Conservation (phyloP, 2,797 vertebrate species). For the Gadopsis bispinosus region DNA sequence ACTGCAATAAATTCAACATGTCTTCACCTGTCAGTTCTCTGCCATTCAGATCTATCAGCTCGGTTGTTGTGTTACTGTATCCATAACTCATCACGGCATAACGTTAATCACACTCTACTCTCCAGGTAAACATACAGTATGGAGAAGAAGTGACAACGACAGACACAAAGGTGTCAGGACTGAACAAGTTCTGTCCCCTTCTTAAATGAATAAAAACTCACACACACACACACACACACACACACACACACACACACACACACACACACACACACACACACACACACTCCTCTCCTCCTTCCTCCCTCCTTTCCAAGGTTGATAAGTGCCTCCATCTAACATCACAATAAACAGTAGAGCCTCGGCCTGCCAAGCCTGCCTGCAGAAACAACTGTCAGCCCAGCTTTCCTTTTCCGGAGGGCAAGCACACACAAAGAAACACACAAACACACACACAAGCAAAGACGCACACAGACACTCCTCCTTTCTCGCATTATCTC, state of each 20-base stretch:
- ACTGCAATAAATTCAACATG: too few relatives aligned
- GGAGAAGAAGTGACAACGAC: too few relatives aligned
- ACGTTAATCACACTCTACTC: too few relatives aligned
- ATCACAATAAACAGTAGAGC: conserved; percentile 89
- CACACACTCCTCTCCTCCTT: conserved; percentile 28
- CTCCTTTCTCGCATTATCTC: neutral
- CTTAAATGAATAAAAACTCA: conserved; percentile 1
- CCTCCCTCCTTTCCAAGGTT: conserved; percentile 45
- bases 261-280: conserved; percentile 27
- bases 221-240: conserved; percentile 27
- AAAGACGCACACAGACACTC: neutral
- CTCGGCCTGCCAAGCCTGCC: conserved; percentile 85
- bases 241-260: conserved; percentile 23
- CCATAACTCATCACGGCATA: too few relatives aligned
- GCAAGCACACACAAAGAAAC: conserved; percentile 38
- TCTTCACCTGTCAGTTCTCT: too few relatives aligned
- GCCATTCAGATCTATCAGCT: too few relatives aligned
- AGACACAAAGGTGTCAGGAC: neutral
- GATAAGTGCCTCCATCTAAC: conserved; percentile 69
- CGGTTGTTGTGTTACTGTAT: too few relatives aligned
- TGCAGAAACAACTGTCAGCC: conserved; percentile 71
- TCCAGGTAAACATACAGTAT: too few relatives aligned
- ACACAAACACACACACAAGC: conserved; percentile 17
- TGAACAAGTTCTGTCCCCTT: neutral
- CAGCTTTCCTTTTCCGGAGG: conserved; percentile 65